Conservation (phyloP, 2,888 invertebrate species). For the Phyllotreta cruciferae region DNA sequence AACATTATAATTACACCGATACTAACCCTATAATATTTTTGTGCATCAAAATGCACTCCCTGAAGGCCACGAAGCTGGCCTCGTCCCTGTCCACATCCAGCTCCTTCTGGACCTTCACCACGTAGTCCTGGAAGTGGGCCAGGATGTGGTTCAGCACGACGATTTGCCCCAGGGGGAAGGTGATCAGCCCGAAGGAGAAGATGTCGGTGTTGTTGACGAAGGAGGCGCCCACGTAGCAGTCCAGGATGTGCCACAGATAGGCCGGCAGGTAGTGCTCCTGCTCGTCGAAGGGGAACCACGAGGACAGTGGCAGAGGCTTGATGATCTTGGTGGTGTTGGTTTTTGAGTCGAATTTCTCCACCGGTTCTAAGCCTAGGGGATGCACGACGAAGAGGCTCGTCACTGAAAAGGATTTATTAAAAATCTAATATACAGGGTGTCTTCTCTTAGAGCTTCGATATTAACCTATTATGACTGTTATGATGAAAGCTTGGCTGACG, state of each 20-base stretch:
- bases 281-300: slow-evolving; percentile 44
- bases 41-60: slow-evolving; percentile 35
- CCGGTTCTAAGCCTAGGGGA: slow-evolving; percentile 33
- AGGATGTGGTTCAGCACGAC: slow-evolving; percentile 40
- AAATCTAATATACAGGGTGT: too few species aligned
- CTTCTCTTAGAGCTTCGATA: too few species aligned
- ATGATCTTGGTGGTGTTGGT: slow-evolving; percentile 31
- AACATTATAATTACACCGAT: neutral
- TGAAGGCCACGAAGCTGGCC: slow-evolving; percentile 34
- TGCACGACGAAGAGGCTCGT: slow-evolving; percentile 36
- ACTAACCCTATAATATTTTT: slow-evolving; percentile 35
- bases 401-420: slow-evolving; percentile 32
- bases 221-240: slow-evolving; percentile 41
- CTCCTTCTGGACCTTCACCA: slow-evolving; percentile 24
- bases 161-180: slow-evolving; percentile 42
- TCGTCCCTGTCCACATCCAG: slow-evolving; percentile 26
- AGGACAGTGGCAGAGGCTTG: slow-evolving; percentile 39
- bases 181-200: slow-evolving; percentile 42
- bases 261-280: slow-evolving; percentile 37
- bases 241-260: slow-evolving; percentile 40
- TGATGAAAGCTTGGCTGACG: slow-evolving; percentile 34
- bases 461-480: slow-evolving; percentile 36
- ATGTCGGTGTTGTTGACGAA: slow-evolving; percentile 43
- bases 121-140: slow-evolving; percentile 39
- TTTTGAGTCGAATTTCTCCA: slow-evolving; percentile 27